phyloP scores from a whole-genome alignment of 1,140 invertebrate genomes.

The fruit fly (Drosophila melanogaster) region DNA sequence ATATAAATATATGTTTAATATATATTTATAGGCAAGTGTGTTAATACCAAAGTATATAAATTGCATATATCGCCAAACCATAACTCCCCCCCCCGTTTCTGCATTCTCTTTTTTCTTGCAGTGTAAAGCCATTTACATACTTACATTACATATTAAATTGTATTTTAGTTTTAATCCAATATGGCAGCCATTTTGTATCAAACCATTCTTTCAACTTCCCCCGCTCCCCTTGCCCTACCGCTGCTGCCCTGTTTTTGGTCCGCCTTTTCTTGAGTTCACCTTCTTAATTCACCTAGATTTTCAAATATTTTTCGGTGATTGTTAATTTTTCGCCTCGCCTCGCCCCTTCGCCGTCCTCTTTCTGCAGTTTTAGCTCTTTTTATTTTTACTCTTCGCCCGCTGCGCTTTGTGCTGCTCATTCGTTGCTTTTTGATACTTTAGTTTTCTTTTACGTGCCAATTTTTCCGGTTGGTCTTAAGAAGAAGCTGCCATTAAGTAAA shows the following conservation, averaged over 20 bases:
- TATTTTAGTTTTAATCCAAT: constrained; percentile 83
- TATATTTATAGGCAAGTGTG: constrained; percentile 35
- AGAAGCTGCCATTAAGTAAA: neutral
- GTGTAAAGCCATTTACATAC: constrained; percentile 33
- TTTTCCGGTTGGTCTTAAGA: constrained; percentile 62
- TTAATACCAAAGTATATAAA: constrained; percentile 40
- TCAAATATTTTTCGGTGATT: constrained; percentile 52
- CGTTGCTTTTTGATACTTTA: constrained; percentile 55
- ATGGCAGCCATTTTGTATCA: constrained; percentile 83
- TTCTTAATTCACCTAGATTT: constrained; percentile 75
- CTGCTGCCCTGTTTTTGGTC: constrained; percentile 6
- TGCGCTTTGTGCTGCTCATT: constrained; percentile 60
- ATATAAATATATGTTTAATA: constrained; percentile 29
- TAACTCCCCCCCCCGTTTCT: constrained; percentile 17
- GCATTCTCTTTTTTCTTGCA: constrained; percentile 10
- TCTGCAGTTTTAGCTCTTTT: constrained; percentile 61
- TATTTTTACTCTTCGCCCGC: constrained; percentile 49
- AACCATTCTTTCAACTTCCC: constrained; percentile 69
- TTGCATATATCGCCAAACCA: constrained; percentile 25
- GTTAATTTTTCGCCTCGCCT: constrained; percentile 41
- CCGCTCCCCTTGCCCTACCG: constrained; percentile 32
- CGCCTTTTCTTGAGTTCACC: constrained; percentile 31
- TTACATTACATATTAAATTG: constrained; percentile 74
- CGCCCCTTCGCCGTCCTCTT: constrained; percentile 29
- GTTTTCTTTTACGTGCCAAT: constrained; percentile 74